Conservation (phyloP, 2,888 invertebrate species). For the Nomada fucata region DNA sequence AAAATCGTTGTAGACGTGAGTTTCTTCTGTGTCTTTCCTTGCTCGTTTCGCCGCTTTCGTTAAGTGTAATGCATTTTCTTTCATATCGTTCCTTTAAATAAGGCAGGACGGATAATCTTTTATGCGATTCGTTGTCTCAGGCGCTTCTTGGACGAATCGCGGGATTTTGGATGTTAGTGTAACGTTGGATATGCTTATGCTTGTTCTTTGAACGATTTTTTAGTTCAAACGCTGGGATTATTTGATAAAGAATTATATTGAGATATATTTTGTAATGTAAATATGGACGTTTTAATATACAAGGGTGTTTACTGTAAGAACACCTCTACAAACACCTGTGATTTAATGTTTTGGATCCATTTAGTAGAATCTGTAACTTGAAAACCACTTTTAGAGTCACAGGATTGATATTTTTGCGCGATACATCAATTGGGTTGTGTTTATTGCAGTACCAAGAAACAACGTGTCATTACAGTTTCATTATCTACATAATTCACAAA, state of each 20-base stretch:
- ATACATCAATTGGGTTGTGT: no score
- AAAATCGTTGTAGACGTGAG: conserved; percentile 17
- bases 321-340: no score
- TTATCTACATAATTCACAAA: no score
- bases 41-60: not conserved
- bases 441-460: no score
- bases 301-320: no score
- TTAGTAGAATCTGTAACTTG: no score
- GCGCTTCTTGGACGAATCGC: not conserved
- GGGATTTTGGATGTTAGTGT: not conserved
- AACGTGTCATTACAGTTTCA: no score
- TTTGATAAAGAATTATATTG: not conserved
- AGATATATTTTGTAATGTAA: no score
- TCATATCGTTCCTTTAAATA: not conserved
- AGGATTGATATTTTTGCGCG: no score
- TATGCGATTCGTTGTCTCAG: not conserved
- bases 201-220: not conserved
- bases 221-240: not conserved
- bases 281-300: no score
- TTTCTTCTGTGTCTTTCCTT: not conserved
- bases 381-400: no score
- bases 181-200: not conserved
- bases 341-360: no score
- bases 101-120: not conserved
- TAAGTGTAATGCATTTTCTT: not conserved